phyloP scores from a whole-genome alignment of 2,797 vertebrate species.

The Galaxias olidus region DNA sequence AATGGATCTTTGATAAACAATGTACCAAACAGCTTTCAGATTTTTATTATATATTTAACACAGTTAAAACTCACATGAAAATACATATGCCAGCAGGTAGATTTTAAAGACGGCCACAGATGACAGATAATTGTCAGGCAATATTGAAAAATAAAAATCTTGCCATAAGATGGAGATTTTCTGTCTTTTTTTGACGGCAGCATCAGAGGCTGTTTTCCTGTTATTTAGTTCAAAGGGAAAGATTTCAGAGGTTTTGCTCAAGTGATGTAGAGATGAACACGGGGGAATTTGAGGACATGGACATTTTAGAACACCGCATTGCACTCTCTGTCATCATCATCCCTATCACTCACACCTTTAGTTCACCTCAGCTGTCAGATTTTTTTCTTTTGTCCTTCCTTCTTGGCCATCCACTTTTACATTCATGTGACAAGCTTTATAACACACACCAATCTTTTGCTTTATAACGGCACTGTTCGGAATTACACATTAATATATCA shows the following conservation, averaged over 20 bases:
- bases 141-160: constrained; percentile 58
- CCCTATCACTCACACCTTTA: constrained; percentile 60
- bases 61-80: constrained; percentile 15
- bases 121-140: constrained; percentile 56
- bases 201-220: constrained; percentile 53
- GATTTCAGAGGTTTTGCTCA: constrained; percentile 63
- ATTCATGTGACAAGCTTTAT: constrained; percentile 62
- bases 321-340: constrained; percentile 66
- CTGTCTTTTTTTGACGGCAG: constrained; percentile 33
- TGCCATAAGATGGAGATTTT: constrained; percentile 44
- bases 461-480: constrained; percentile 63
- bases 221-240: constrained; percentile 62
- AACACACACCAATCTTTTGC: constrained; percentile 58
- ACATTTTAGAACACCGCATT: constrained; percentile 68
- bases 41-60: constrained; percentile 48
- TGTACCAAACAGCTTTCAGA: constrained; percentile 58
- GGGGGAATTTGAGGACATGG: constrained; percentile 57
- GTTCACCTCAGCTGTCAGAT: constrained; percentile 68
- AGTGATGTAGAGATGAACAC: constrained; percentile 62
- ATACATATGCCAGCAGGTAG: constrained; percentile 15
- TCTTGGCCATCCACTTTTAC: constrained; percentile 29
- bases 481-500: constrained; percentile 69
- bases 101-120: constrained; percentile 45
- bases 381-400: constrained; percentile 69
- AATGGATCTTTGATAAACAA: constrained; percentile 71